phyloP scores from a whole-genome alignment of 2,797 vertebrate genomes.

The Sardinella longiceps region DNA sequence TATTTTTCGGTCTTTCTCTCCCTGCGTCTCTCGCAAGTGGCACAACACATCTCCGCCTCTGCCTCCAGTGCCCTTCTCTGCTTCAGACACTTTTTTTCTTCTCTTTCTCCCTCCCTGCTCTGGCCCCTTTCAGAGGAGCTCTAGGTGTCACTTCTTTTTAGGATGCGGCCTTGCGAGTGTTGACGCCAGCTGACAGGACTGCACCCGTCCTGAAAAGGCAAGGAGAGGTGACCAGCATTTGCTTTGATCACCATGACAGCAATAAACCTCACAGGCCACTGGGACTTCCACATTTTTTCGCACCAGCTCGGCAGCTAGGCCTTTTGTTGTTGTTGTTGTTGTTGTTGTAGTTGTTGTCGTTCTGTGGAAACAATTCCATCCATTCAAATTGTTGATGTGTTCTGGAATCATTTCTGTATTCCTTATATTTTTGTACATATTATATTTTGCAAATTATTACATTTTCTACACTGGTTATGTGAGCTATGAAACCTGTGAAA shows the following conservation, averaged over 20 bases:
- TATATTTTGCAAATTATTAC: too few relatives aligned
- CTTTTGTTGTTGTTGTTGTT: not conserved
- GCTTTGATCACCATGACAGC: not conserved
- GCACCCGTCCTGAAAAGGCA: not conserved
- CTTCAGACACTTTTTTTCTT: not conserved
- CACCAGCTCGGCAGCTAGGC: not conserved
- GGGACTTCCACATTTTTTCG: not conserved
- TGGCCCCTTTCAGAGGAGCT: slow-evolving; percentile 27
- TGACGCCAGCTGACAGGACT: slow-evolving; percentile 35
- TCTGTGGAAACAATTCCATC: not conserved
- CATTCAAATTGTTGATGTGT: not conserved
- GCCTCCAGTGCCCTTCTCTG: not conserved
- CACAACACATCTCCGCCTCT: slow-evolving; percentile 9
- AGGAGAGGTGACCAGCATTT: slow-evolving; percentile 33
- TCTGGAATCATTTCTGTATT: too few relatives aligned
- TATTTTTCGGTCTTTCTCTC: not conserved
- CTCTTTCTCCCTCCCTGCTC: not conserved
- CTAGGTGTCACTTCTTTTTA: slow-evolving; percentile 36
- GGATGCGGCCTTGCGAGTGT: not conserved
- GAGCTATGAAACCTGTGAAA: too few relatives aligned
- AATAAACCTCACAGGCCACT: not conserved
- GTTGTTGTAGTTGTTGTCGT: not conserved
- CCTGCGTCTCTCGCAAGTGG: not conserved
- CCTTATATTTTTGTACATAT: too few relatives aligned
- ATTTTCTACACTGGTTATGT: too few relatives aligned